Evolutionary conservation across 2,113 vertebrate genomes (phyloP).

Genomic region (Prolemur simus): DNA sequence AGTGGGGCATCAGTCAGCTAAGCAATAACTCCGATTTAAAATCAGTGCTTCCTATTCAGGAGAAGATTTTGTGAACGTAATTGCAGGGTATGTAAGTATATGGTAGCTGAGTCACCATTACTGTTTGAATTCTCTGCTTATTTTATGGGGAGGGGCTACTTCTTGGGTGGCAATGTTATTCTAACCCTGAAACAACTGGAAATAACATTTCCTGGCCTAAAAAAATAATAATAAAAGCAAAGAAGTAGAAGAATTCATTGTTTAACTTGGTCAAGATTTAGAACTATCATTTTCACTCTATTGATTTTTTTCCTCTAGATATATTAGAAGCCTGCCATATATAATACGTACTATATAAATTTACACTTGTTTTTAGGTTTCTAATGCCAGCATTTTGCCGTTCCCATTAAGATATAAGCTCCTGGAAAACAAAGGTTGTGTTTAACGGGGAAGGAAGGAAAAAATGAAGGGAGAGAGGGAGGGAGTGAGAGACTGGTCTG

Average conservation of each 20-base stretch:
- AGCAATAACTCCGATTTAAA: neutral
- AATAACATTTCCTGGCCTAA: neutral
- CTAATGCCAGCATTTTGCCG: constrained; percentile 17
- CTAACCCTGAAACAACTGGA: constrained; percentile 46
- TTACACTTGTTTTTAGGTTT: neutral
- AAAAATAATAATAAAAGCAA: neutral
- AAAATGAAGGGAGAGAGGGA: fast-evolving
- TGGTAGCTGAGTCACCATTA: constrained; percentile 53
- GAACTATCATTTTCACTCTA: constrained; percentile 2
- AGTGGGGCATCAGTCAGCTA: neutral
- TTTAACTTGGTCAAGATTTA: constrained; percentile 53
- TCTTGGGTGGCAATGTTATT: constrained; percentile 61
- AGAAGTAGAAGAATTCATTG: constrained; percentile 20
- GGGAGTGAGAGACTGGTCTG: fast-evolving
- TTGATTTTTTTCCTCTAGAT: constrained; percentile 46
- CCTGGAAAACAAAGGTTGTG: neutral
- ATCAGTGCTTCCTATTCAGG: neutral
- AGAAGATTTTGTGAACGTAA: constrained; percentile 39
- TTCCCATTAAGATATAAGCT: neutral
- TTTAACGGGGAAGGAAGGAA: neutral
- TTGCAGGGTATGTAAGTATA: constrained; percentile 52
- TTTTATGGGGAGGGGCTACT: constrained; percentile 40
- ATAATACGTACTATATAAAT: constrained; percentile 6
- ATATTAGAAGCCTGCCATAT: neutral
- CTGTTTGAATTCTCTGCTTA: constrained; percentile 56